Evolutionary conservation across 2,113 vertebrate genomes (phyloP).

Genomic region (Panthera uncia): DNA sequence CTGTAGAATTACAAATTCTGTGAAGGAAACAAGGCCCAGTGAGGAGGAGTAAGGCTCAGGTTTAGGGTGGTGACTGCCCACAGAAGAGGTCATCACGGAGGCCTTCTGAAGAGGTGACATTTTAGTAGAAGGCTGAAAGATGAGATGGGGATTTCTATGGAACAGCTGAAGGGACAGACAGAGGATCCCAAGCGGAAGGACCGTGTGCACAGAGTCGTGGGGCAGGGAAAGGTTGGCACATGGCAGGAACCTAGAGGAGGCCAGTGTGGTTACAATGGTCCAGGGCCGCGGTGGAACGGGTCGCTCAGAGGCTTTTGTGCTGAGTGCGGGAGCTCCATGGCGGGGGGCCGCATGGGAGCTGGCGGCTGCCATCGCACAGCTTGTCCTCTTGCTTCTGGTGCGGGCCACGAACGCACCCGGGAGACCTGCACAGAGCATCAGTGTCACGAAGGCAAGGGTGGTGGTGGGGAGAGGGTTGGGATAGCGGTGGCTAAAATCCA

Average conservation of each 20-base stretch:
- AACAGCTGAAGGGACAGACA: neutral
- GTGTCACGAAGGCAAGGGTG: neutral
- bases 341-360: neutral
- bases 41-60: neutral
- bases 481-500: neutral
- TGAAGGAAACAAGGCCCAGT: neutral
- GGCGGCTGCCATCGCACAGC: neutral
- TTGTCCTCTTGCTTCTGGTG: neutral
- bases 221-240: neutral
- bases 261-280: neutral
- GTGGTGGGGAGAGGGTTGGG: neutral
- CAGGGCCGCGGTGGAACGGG: neutral
- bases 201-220: neutral
- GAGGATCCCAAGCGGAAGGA: neutral
- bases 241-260: neutral
- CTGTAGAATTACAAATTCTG: neutral
- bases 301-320: neutral
- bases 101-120: neutral
- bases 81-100: neutral
- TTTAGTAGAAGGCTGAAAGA: neutral
- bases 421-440: neutral
- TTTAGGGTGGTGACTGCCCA: rapidly evolving
- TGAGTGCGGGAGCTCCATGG: neutral
- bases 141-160: neutral
- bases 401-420: neutral